Evolutionary conservation across 2,888 invertebrate species (phyloP), one percentile per base, ranked within the genome.

Genomic region (Athetis lepigone): DNA sequence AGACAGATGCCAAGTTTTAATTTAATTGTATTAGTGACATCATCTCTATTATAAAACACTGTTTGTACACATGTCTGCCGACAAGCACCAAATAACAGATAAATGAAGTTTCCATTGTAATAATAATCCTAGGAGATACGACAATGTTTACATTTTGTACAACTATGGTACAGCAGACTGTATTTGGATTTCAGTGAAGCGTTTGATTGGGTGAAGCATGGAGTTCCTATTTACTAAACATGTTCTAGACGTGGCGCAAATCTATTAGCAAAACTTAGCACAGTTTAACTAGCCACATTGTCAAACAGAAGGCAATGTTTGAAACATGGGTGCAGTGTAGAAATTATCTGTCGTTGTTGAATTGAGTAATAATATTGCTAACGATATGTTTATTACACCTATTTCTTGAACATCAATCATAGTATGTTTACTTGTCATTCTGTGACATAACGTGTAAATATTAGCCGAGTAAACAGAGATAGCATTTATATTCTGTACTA

Each of bases 1-100:
- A 61, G 57, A 57, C 67, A 36, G 43, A n/a, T n/a, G n/a, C n/a
- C 60, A 55, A 60, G 36, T 68, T 72, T 70, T 73, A 81, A 65
- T 75, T 77, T 74, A 77, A 79, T 79, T 75, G 59, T 80, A 78
- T 61, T 72, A 80, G 82, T 90, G 89, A 88, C 86, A 89, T 90
- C 89, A 89, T 80, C 82, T 43, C 69, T 66, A 69, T 72, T 78
- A 76, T 74, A 81, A 83, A 85, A 82, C 72, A 62, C 21, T 68
- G 66, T 76, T 74, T 61, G 58, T 60, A 63, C 59, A 73, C 60
- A 76, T 74, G 46, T 77, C 67, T 76, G 51, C 47, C 19, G 61
- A 60, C 68, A 27, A 63, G 50, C 45, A 70, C 59, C 70, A 80
- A 80, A 79, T 74, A 81, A 73, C 68, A 39, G 43, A 62, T 56